Evolutionary conservation across 2,113 vertebrate genomes (phyloP), one percentile per base, ranked within the genome.

Genomic region (Peromyscus maniculatus): DNA sequence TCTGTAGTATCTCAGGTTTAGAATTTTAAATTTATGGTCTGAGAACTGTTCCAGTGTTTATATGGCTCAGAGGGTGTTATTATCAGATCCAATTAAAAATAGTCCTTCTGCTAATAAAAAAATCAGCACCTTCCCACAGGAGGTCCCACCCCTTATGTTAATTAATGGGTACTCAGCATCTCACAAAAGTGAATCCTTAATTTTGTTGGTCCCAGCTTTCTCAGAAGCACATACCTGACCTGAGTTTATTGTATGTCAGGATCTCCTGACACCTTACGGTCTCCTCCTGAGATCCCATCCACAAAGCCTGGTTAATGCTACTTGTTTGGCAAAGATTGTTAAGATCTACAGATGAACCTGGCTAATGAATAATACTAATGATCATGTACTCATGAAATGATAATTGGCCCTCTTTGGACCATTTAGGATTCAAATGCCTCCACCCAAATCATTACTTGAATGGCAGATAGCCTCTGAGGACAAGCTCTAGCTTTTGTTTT

Each of bases 1-100:
- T 94, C 31, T 36, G 92, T 93, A 79, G 74, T 59, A 96, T 82
- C 87, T 95, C 78, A 93, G 91, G 87, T 78, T 91, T 95, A 64
- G 55, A 95, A 86, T 96, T 96, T 95, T 75, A 95, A 95, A 94
- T 97, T 96, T 96, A 96, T 72, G 84, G 39, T 89, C 64, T 84
- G 87, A 96, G 95, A 92, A 93, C 69, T 66, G 12, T 91, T 94
- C 71, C 12, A 1, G 39, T 93, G 86, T 97, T 96, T 97, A 82
- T 89, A 90, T 43, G 79, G 71, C 93, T 96, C 89, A 92, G 75
- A 83, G 74, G 78, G 57, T 95, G 80, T 93, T 97, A 95, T 97
- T 96, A 97, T 97, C 87, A 95, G 95, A 97, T 96, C 86, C 90
- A 97, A 97, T 95, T 97, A 96, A 96, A 97, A 94, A 91, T 80